A percentile compares a stretch with the other conserved stretches of the same genome.
Conservation (phyloP, 2,888 invertebrate genomes). For the Suillia variegata region DNA sequence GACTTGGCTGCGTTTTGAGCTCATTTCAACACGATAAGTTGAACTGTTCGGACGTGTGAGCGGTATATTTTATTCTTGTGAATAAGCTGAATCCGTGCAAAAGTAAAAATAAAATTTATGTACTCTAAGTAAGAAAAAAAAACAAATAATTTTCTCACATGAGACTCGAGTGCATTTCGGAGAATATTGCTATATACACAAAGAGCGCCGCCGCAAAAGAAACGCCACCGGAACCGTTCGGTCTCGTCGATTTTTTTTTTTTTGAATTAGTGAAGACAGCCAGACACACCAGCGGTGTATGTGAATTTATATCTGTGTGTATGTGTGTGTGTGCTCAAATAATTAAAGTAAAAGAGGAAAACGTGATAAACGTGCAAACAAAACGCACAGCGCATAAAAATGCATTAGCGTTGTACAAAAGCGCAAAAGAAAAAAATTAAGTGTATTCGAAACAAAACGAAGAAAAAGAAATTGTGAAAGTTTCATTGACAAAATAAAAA, state of each 20-base stretch:
- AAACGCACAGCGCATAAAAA: not conserved
- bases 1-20: slow-evolving; percentile 9
- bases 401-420: not conserved
- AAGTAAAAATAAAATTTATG: too few species aligned
- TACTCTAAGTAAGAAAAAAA: too few species aligned
- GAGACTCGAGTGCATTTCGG: too few species aligned
- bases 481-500: not conserved
- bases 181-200: too few species aligned
- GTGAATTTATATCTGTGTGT: not conserved
- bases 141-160: too few species aligned
- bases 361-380: slow-evolving; percentile 11
- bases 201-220: slow-evolving; percentile 22
- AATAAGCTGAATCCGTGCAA: not conserved
- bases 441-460: slow-evolving; percentile 1
- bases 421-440: slow-evolving; percentile 8
- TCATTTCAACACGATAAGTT: slow-evolving; percentile 35
- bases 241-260: too few species aligned
- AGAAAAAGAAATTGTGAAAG: slow-evolving; percentile 8
- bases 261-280: too few species aligned
- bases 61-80: not conserved
- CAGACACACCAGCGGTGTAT: not conserved
- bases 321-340: not conserved
- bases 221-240: slow-evolving; percentile 14
- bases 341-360: slow-evolving; percentile 16
- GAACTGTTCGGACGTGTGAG: slow-evolving; percentile 24